Conservation (phyloP, 2,888 invertebrate genomes). For the Andricus quercusramuli region DNA sequence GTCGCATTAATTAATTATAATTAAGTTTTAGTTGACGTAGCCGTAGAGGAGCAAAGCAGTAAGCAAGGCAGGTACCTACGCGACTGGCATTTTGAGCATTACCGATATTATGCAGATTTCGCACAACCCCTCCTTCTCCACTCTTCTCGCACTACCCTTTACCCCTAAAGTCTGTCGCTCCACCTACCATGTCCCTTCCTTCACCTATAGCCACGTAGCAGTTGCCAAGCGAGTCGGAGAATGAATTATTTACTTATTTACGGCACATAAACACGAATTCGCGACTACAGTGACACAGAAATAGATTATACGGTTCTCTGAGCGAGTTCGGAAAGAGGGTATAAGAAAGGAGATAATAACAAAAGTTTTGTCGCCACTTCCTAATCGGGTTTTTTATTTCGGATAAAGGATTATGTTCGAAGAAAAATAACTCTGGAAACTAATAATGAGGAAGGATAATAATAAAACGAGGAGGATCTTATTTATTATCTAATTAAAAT, state of each 20-base stretch:
- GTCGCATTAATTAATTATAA: constrained; percentile 91
- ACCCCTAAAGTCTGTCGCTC: constrained; percentile 56
- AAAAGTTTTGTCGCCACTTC: neutral
- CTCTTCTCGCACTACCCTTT: constrained; percentile 56
- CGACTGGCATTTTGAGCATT: constrained; percentile 76
- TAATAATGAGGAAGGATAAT: neutral
- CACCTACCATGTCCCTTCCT: constrained; percentile 64
- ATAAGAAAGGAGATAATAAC: constrained; percentile 4
- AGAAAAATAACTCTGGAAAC: neutral
- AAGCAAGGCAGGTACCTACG: constrained; percentile 72
- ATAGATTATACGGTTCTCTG: constrained; percentile 30
- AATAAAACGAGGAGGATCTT: neutral
- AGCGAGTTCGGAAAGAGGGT: neutral
- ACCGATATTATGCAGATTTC: constrained; percentile 78
- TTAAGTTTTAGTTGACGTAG: constrained; percentile 89
- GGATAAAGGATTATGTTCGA: neutral
- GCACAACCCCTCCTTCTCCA: constrained; percentile 45
- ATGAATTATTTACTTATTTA: constrained; percentile 77
- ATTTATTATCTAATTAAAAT: neutral
- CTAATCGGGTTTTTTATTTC: neutral
- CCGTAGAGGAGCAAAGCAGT: constrained; percentile 79
- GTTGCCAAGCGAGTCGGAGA: constrained; percentile 70
- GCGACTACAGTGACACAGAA: constrained; percentile 42
- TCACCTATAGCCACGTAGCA: constrained; percentile 60
- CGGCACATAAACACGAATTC: constrained; percentile 69